Evolutionary conservation across 2,797 vertebrate genomes (phyloP), one percentile per base, ranked within the genome.

Genomic region (Knipowitschia caucasica): DNA sequence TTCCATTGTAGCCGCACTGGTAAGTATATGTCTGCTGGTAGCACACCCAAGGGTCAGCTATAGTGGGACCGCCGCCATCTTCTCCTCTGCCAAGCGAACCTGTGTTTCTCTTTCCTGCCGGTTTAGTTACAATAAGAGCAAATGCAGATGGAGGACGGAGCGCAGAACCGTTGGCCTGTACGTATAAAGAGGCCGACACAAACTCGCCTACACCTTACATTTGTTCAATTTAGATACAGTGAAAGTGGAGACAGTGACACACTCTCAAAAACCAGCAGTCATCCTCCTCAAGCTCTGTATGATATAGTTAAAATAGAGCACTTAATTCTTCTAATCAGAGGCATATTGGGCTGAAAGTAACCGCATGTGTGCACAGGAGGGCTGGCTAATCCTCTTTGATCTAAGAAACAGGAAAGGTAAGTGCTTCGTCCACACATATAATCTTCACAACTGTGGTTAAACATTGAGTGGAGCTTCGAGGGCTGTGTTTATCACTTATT

Each of bases 21-120:
- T 84, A 86, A 87, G 78, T 79, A 86, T 84, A 77, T 53, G 77
- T 72, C 77, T 80, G 53, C 38, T 59, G 83, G 77, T 81, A 71
- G 59, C 62, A 51, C 4, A 36, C 58, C 38, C 12, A 38, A 61
- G 75, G 82, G 71, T 79, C 77, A 75, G 44, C 76, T 69, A n/a
- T n/a, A 83, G 81, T 76, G 66, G 77, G 70, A 65, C 65, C 42
- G 4, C 55, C 67, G 80, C 78, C 76, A 78, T 81, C 66, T 53
- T 77, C 56, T 38, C 56, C 65, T 69, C 59, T 74, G 62, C 71
- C 73, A 75, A 67, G 56, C 39, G 42, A 3, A 46, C 61, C 14
- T 58, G 59, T 39, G 50, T 43, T 18, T 47, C 38, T 45, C 45
- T 58, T 64, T 73, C 42, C 64, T 27, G 27, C 58, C 54, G 64